Conservation (phyloP, 2,113 vertebrate genomes). For the Corvus moneduloides region DNA sequence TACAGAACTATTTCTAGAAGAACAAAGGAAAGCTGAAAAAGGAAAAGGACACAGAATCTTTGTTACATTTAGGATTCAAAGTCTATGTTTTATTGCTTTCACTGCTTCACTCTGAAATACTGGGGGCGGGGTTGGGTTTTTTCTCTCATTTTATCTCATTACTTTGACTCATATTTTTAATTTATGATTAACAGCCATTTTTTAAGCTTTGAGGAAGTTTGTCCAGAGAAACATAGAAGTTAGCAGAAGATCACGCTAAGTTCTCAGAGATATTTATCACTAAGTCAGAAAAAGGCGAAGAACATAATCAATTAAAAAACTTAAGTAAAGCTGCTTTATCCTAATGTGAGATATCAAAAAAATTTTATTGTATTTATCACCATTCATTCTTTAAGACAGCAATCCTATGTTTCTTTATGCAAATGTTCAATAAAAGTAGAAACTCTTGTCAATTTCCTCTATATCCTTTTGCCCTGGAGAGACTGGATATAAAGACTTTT, state of each 20-base stretch:
- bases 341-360: not conserved
- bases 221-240: not conserved
- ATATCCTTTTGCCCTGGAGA: not conserved
- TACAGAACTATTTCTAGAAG: not conserved
- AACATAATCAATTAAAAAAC: not conserved
- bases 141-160: not conserved
- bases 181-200: not conserved
- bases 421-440: slow-evolving; percentile 7
- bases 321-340: not conserved
- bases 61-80: not conserved
- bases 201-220: not conserved
- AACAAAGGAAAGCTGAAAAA: not conserved
- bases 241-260: not conserved
- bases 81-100: not conserved
- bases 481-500: not conserved
- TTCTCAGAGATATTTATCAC: not conserved
- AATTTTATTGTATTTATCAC: not conserved
- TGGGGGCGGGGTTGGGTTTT: accelerated
- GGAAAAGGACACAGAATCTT: not conserved
- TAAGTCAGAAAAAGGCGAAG: not conserved
- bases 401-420: not conserved
- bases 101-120: not conserved
- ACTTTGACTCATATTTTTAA: not conserved
- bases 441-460: not conserved
- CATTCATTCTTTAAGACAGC: not conserved